Evolutionary conservation across 2,113 vertebrate genomes (phyloP), one percentile per base, ranked within the genome.

Genomic region (Dolichallabes microphthalmus): DNA sequence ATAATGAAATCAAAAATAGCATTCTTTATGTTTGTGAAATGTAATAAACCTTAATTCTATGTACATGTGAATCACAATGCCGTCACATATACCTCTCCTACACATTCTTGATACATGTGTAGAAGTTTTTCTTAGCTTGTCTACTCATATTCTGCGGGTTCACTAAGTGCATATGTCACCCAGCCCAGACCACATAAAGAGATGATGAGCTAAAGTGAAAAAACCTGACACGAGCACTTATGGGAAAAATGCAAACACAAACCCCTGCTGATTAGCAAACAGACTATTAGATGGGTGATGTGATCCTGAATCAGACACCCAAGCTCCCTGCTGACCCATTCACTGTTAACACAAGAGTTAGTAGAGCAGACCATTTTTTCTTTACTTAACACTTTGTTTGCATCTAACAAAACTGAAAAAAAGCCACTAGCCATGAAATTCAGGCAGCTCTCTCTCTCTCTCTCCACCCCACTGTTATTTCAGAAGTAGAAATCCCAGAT

Each of bases 401-500:
- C 32, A 32, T 17, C 50, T 61, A 86, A 85, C 85, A 81, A 88
- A 69, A 78, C 79, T n/a, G 27, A 57, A 66, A 61, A 77, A 78
- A n/a, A 10, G 7, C 58, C n/a, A 39, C 80, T 80, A 52, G 57
- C 80, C 39, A 14, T 74, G 55, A 87, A 87, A 88, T 71, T 73
- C 83, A 77, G 52, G 73, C 86, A 82, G 82, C 74, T 22, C 13
- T 75, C 63, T 64, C 7, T 50, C 1, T 52, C 32, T 69, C 57
- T 82, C 45, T 45, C 45, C 45, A 7, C 6, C 45, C 45, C 45
- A 45, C 45, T 39, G 39, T 39, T 39, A 39, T 77, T 83, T 88
- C 35, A 0, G 69, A 85, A 82, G 79, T 82, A 84, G 25, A 87
- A 88, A 86, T 83, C 86, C 84, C 13, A 74, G 88, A 85, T 90